Conservation (phyloP, 1,140 invertebrate species). For the Drosophila lowei region DNA sequence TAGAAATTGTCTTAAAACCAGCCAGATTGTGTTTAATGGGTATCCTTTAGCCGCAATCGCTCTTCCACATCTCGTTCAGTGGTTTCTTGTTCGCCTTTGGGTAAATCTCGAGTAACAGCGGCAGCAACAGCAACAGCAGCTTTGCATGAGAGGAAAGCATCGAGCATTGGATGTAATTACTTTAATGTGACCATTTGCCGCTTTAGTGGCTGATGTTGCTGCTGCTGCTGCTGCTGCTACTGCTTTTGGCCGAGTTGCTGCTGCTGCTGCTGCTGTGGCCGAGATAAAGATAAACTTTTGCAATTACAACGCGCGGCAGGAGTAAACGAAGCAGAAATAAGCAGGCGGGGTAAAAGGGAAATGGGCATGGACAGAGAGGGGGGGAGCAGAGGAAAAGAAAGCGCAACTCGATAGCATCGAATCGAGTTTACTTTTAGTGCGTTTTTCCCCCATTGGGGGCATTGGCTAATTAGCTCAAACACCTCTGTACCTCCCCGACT, state of each 20-base stretch:
- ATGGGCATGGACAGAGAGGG: constrained; percentile 4
- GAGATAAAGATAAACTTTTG: constrained; percentile 81
- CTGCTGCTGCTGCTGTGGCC: constrained; percentile 57
- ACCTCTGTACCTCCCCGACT: not conserved
- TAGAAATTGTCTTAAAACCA: no score
- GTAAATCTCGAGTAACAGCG: constrained; percentile 23
- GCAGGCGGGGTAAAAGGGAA: not conserved
- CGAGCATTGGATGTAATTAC: constrained; percentile 72
- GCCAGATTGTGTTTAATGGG: not conserved
- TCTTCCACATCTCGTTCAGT: not conserved
- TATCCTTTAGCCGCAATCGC: not conserved
- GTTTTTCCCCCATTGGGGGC: constrained; percentile 39
- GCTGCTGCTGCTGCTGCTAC: constrained; percentile 5
- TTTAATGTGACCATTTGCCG: constrained; percentile 79
- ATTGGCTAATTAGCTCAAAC: constrained; percentile 63
- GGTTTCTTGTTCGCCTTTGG: not conserved
- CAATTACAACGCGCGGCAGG: constrained; percentile 71
- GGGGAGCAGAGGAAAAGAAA: constrained; percentile 14
- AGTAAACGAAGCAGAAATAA: constrained; percentile 66
- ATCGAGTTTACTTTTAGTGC: constrained; percentile 71
- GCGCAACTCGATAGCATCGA: constrained; percentile 74
- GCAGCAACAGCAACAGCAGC: not conserved
- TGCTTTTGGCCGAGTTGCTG: constrained; percentile 4
- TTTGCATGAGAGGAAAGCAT: constrained; percentile 24
- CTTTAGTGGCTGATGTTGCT: constrained; percentile 50